Base-by-base conservation (phyloP, 2,113 vertebrate genomes). In the Notarius quadriscutis region DNA sequence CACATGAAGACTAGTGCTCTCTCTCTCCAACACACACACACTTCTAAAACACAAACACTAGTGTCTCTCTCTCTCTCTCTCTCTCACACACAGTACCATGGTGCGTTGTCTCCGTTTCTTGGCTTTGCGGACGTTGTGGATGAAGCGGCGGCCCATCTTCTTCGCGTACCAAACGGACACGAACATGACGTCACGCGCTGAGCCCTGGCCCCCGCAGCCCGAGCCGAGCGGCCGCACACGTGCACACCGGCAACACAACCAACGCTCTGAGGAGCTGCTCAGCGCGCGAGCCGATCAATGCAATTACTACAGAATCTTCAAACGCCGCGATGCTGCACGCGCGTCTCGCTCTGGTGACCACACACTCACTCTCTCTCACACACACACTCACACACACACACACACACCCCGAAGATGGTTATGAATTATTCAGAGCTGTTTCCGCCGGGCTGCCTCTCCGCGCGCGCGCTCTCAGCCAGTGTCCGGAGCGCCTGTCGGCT, bases 81-180 rank as follows among this genome's bases (percentile, higher is more conserved):
- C 87, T 55, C 55, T 41, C 81, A 34, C 81, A 88, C 81, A 62
- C 65, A 80, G 81, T 90, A 94, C 91, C 95, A 94, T 93, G 50
- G 84, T 81, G 86, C 93, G 92, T 90, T 95, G 95, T 81, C 96
- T 87, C 87, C 94, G 94, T 72, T 92, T 93, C 93, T 96, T 96
- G 2, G 94, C 94, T 86, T 89, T 91, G 30, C 95, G 87, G 57
- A 94, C 96, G 90, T 96, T 94, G 90, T 93, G 95, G 90, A 95
- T 95, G 91, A 96, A 96, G 41, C 95, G 92, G 65, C 93, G 85
- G 83, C 93, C 93, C 95, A 95, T 94, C 91, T 95, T 96, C 93
- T 95, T 94, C n/a, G 94, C 95, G 88, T 96, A 96, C 96, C 95
- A 96, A 87, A 96, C 96, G 0, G 96, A 95, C 81, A 93, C 94